Conservation (phyloP, 2,113 vertebrate genomes). For the Nothobranchius kuhntae region DNA sequence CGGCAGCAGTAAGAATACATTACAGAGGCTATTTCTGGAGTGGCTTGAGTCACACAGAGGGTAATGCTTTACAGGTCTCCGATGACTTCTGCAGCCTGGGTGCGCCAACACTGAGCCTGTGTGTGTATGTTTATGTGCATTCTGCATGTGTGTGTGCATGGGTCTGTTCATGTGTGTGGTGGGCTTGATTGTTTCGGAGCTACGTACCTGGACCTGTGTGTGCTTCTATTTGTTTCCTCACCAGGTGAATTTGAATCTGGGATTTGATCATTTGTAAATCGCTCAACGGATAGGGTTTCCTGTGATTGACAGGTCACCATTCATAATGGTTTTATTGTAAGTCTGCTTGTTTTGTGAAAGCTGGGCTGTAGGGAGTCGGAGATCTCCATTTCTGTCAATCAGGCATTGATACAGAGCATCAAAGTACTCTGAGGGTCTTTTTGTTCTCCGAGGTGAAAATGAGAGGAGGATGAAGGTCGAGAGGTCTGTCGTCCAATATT, state of each 20-base stretch:
- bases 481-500: conserved; percentile 22
- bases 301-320: conserved; percentile 64
- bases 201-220: not conserved
- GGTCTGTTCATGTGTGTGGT: conserved; percentile 28
- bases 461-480: conserved; percentile 27
- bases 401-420: conserved; percentile 40
- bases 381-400: conserved; percentile 55
- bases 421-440: conserved; percentile 48
- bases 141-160: conserved; percentile 45
- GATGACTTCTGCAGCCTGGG: conserved; percentile 76
- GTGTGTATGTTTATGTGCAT: conserved; percentile 54
- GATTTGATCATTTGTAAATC: conserved; percentile 65
- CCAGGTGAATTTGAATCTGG: conserved; percentile 29
- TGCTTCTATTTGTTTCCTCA: conserved; percentile 15
- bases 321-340: conserved; percentile 48
- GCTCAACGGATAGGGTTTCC: conserved; percentile 47
- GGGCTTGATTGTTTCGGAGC: conserved; percentile 36
- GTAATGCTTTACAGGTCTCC: conserved; percentile 80
- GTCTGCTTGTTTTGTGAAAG: conserved; percentile 46
- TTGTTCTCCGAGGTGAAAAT: conserved; percentile 38
- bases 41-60: conserved; percentile 76
- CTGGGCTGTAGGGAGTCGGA: conserved; percentile 42
- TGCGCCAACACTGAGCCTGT: conserved; percentile 40
- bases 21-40: conserved; percentile 82
- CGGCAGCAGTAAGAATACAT: conserved; percentile 78